Evolutionary conservation across 2,888 invertebrate genomes (phyloP), one percentile per base, ranked within the genome.

Genomic region (Exocentrus adspersus): DNA sequence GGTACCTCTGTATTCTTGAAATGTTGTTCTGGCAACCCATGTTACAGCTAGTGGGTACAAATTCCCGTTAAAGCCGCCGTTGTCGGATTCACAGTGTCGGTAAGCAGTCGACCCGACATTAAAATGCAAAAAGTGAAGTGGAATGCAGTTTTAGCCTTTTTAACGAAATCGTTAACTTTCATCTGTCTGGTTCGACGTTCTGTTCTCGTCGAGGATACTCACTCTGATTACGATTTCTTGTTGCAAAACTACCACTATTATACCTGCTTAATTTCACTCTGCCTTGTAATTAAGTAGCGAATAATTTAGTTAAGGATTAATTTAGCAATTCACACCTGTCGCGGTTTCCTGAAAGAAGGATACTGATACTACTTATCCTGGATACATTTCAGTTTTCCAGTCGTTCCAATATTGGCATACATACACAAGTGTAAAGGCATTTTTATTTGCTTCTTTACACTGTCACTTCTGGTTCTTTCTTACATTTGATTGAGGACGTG

Each of bases 141-240:
- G 73, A 74, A 73, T 75, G 75, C 72, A 71, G 73, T 73, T 71
- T 69, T 70, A 69, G 65, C 69, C 69, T 65, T 70, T 68, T 67
- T 64, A 60, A 65, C 41, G 65, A 65, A 52, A 65, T 63, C 60
- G 32, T 43, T 51, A 45, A 60, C 43, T 59, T 56, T 57, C 54
- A 43, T 54, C 54, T 53, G 54, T n/a, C 32, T 30, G 56, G 30
- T 30, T 19, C 30, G 24, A 12, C n/a, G 32, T 46, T 42, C 30
- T 14, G 32, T 62, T 62, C 46, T 51, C 57, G 32, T 30, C 56
- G 60, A 57, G 59, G 57, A 62, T 43, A 56, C 58, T 54, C 59
- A n/a, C n/a, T n/a, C n/a, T n/a, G n/a, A 41, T 42, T 53, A 60
- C 48, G 53, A 43, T 42, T 42, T 45, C 2, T 53, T 12, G 17